Percentiles rank a stretch among this genome's conserved stretches.
Evolutionary conservation across 2,888 invertebrate species (phyloP).

Genomic region (Mycalesis mineus): DNA sequence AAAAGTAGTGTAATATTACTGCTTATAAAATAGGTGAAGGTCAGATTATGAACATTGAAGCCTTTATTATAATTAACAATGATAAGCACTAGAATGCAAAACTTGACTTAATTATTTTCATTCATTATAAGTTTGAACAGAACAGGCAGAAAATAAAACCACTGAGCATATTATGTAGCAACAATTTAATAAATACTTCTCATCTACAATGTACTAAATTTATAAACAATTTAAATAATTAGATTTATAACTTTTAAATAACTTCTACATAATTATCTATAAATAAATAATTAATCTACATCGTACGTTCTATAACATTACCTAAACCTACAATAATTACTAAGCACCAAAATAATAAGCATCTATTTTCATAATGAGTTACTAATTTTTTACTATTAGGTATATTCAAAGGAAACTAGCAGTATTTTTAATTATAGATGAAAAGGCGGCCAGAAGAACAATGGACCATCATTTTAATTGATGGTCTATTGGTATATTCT

Average conservation of each 20-base stretch:
- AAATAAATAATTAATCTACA: conserved; percentile 9
- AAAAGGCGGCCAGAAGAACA: too few relatives aligned
- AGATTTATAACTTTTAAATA: conserved; percentile 16
- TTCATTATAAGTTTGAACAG: too few relatives aligned
- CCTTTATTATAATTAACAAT: too few relatives aligned
- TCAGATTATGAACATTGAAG: too few relatives aligned
- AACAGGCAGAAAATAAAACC: conserved; percentile 26
- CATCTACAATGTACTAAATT: conserved; percentile 23
- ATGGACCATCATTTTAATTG: too few relatives aligned
- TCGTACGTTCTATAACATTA: conserved; percentile 5
- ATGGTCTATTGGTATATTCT: too few relatives aligned
- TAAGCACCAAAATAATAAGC: conserved; percentile 7
- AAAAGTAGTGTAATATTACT: too few relatives aligned
- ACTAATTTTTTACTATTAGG: background rate
- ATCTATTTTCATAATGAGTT: conserved; percentile 6
- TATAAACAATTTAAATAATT: conserved; percentile 20
- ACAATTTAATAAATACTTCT: conserved; percentile 27
- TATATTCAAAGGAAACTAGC: background rate
- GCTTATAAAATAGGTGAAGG: too few relatives aligned
- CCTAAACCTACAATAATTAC: conserved; percentile 5
- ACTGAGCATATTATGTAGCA: conserved; percentile 45
- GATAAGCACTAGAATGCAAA: too few relatives aligned
- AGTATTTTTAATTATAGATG: background rate
- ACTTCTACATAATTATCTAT: conserved; percentile 12
- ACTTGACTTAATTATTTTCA: too few relatives aligned